Percentiles rank a stretch among this genome's conserved stretches.
Evolutionary conservation across 2,113 vertebrate species (phyloP).

Genomic region (Fulica atra): DNA sequence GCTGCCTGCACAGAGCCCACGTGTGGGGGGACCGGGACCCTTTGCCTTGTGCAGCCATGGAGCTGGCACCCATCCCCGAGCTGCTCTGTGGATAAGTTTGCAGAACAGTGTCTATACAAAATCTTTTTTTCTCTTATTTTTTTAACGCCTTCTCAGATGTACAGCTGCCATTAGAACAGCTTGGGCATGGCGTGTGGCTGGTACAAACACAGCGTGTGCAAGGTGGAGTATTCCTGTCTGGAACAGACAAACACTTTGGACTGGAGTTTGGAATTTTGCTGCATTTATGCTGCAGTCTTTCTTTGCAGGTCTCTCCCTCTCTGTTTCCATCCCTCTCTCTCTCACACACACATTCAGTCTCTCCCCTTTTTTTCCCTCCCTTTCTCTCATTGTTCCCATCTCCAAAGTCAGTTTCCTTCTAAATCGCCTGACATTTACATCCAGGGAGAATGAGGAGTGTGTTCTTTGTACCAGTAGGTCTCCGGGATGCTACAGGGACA

Average conservation of each 20-base stretch:
- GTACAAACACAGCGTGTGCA: background rate
- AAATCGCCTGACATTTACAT: slow-evolving; percentile 29
- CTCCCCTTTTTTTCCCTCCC: background rate
- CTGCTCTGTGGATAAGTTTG: background rate
- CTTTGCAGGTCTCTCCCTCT: slow-evolving; percentile 36
- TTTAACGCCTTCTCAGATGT: background rate
- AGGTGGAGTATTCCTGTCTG: slow-evolving; percentile 1
- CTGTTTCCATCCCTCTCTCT: background rate
- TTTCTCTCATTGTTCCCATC: background rate
- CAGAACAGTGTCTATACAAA: background rate
- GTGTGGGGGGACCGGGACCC: background rate
- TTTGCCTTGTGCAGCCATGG: background rate
- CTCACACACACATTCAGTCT: background rate
- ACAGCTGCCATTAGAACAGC: background rate
- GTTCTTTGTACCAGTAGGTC: slow-evolving; percentile 30
- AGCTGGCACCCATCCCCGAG: background rate
- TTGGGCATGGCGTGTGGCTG: background rate
- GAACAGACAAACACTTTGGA: background rate
- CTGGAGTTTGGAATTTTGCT: slow-evolving; percentile 37
- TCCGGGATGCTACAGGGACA: slow-evolving; percentile 56
- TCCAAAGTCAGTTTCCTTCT: background rate
- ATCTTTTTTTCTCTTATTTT: background rate
- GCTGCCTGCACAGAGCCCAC: accelerated
- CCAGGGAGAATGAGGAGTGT: background rate
- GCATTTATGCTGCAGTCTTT: slow-evolving; percentile 70